A percentile compares a stretch with the other conserved stretches of the same genome.
Evolutionary conservation across 2,797 vertebrate species (phyloP).

Genomic region (Lutjanus argentimaculatus): DNA sequence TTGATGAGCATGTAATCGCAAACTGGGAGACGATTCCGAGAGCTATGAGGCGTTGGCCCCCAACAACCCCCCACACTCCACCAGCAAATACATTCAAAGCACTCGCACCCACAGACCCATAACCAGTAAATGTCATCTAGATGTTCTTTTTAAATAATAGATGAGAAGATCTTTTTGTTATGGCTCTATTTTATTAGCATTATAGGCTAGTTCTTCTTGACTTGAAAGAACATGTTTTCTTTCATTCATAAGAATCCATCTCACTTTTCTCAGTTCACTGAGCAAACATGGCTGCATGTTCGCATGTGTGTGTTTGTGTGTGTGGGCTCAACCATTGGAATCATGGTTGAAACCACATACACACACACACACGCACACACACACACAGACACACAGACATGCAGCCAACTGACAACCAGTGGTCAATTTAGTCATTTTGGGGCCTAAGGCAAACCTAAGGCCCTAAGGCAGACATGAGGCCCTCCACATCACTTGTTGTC

Average conservation of each 20-base stretch:
- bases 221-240: slow-evolving; percentile 1
- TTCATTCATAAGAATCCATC: slow-evolving; percentile 35
- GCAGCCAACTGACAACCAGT: background rate
- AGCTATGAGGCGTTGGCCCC: slow-evolving; percentile 40
- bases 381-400: background rate
- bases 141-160: slow-evolving; percentile 64
- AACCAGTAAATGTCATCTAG: slow-evolving; percentile 62
- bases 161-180: slow-evolving; percentile 34
- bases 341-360: background rate
- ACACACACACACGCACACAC: no score
- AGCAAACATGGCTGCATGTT: slow-evolving; percentile 34
- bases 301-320: background rate
- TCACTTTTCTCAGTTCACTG: slow-evolving; percentile 30
- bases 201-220: background rate
- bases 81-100: slow-evolving; percentile 17
- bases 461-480: no score
- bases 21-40: slow-evolving; percentile 46
- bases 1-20: slow-evolving; percentile 62
- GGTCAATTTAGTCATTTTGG: no score
- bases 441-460: no score
- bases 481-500: no score
- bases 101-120: slow-evolving; percentile 24
- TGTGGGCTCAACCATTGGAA: slow-evolving; percentile 6
- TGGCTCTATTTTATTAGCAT: slow-evolving; percentile 32
- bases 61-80: slow-evolving; percentile 14